These are phyloP conservation scores for Turdus rufiventris DNA, from an alignment of 2,113 vertebrate genomes.

Conservation along the genomic window DNA sequence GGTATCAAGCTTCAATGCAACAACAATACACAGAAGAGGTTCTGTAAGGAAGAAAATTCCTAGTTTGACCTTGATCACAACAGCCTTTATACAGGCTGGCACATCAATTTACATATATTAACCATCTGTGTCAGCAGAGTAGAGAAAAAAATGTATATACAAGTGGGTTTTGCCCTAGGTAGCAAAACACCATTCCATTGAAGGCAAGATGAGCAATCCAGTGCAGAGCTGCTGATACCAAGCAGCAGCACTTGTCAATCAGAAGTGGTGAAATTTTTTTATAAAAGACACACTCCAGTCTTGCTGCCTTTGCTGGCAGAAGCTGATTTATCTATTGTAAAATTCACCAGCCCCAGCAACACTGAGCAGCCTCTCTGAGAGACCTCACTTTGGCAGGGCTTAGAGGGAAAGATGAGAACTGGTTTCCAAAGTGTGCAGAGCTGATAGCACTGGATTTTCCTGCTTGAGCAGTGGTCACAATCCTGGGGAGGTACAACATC, in stretches of 20 bases:
- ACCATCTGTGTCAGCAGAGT: not conserved
- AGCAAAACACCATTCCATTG: not conserved
- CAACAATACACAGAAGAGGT: not conserved
- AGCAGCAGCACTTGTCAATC: not conserved
- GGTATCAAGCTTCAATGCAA: not conserved
- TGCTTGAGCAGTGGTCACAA: not conserved
- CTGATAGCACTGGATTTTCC: not conserved
- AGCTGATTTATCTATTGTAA: not conserved
- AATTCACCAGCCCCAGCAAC: not conserved
- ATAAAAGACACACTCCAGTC: not conserved
- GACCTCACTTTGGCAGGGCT: not conserved
- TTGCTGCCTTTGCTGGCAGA: not conserved
- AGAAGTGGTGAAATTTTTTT: not conserved
- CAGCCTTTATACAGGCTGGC: not conserved
- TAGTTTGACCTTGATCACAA: not conserved
- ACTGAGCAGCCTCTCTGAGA: not conserved
- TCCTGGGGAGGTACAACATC: not conserved
- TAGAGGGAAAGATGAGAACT: not conserved
- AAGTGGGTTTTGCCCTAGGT: not conserved
- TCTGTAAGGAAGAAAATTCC: not conserved
- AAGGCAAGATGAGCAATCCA: not conserved
- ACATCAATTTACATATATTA: not conserved
- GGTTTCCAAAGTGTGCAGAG: not conserved
- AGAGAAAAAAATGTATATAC: not conserved
- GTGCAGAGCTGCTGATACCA: not conserved